Percentiles rank a stretch among this genome's conserved stretches.
Conservation (phyloP, 2,888 invertebrate genomes). For the Macrophya alboannulata region DNA sequence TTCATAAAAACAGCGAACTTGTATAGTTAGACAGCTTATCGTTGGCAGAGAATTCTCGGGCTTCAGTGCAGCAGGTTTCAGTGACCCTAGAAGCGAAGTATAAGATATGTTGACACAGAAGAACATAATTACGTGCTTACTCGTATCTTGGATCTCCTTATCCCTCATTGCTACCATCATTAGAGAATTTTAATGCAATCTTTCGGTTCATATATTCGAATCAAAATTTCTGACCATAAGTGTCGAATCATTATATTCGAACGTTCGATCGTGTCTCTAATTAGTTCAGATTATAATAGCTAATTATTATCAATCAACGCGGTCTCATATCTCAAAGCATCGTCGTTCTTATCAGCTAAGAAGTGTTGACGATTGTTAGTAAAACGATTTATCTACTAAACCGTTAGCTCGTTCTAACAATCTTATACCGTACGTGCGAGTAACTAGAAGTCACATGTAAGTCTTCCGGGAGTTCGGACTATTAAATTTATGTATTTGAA, state of each 20-base stretch:
- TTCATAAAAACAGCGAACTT: not conserved
- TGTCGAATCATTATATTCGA: not conserved
- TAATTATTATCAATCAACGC: slow-evolving; percentile 5
- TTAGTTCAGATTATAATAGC: not conserved
- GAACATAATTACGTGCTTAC: not conserved
- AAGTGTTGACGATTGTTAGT: not conserved
- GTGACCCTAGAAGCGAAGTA: slow-evolving; percentile 31
- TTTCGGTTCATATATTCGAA: not conserved
- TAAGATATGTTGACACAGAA: slow-evolving; percentile 14
- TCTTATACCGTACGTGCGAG: not conserved
- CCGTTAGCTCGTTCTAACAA: not conserved
- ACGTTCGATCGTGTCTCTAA: not conserved
- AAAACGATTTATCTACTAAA: not conserved
- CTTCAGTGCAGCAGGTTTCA: slow-evolving; percentile 46
- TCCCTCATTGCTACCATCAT: no score
- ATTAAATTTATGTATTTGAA: not conserved
- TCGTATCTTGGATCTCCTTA: not conserved
- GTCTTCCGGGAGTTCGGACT: not conserved
- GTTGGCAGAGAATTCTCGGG: slow-evolving; percentile 35
- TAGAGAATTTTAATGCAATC: not conserved
- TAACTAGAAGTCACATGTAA: not conserved
- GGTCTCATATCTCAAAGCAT: slow-evolving; percentile 17
- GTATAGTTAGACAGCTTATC: slow-evolving; percentile 10
- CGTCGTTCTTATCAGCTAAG: not conserved
- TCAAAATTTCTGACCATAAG: slow-evolving; percentile 1